A percentile compares a stretch with the other conserved stretches of the same genome.
Evolutionary conservation across 2,797 vertebrate species (phyloP).

Genomic region (Pangasius krempfi): DNA sequence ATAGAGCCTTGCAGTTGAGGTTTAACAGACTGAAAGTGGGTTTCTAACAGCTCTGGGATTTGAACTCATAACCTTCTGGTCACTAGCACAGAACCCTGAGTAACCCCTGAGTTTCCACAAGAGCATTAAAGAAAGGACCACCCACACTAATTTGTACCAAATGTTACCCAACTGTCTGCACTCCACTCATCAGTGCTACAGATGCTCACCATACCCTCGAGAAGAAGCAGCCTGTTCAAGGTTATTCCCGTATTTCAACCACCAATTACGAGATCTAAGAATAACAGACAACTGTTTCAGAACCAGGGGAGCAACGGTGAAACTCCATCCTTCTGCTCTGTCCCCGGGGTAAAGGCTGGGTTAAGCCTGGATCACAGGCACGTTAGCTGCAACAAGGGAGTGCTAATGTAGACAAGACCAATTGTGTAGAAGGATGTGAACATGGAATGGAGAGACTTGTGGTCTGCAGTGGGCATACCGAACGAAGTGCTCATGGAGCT

Average conservation of each 20-base stretch:
- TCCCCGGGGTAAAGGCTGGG: slow-evolving; percentile 12
- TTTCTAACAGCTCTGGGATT: not conserved
- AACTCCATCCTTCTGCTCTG: slow-evolving; percentile 40
- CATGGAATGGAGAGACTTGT: slow-evolving; percentile 17
- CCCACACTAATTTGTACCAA: not conserved
- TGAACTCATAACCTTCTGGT: not conserved
- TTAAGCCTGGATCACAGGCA: slow-evolving; percentile 47
- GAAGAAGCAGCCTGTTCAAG: slow-evolving; percentile 6
- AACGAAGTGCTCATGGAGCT: not conserved
- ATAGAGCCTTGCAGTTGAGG: not conserved
- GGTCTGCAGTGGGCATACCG: too few relatives aligned
- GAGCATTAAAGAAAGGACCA: not conserved
- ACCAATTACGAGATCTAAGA: slow-evolving; percentile 47
- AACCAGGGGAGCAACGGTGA: slow-evolving; percentile 44
- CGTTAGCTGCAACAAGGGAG: slow-evolving; percentile 34
- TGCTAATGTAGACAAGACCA: slow-evolving; percentile 13
- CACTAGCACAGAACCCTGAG: not conserved
- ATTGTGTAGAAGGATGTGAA: not conserved
- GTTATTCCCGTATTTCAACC: slow-evolving; percentile 13
- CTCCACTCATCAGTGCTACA: slow-evolving; percentile 17
- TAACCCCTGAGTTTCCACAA: not conserved
- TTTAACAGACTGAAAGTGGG: not conserved
- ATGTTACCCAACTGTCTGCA: not conserved
- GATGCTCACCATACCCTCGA: slow-evolving; percentile 14
- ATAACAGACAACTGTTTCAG: slow-evolving; percentile 63